Base-by-base conservation (phyloP, 2,888 invertebrate species). In the Spialia ferax region DNA sequence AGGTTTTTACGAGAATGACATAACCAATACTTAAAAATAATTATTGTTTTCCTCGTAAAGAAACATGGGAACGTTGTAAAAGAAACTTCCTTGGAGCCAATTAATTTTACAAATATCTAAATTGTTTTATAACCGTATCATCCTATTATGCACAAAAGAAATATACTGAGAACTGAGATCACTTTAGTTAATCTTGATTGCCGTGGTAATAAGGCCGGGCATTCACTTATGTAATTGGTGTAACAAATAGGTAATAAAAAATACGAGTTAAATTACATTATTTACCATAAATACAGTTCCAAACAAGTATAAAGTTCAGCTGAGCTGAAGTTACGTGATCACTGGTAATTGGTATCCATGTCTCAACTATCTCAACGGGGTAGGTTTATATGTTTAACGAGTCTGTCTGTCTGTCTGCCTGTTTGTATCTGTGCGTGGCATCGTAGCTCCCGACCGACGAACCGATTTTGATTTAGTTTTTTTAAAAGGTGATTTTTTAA, bases 71-170 rank as follows among this genome's bases (percentile, higher is more conserved):
- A 54, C 11, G 6, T n/a, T 26, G n/a, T 54, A 23, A 26, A 23
- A 23, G 54, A 54, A 50, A 54, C 54, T 54, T 54, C 22, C 23
- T 54, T 54, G 22, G 4, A 8, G 22, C 26, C 26, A 54, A 54
- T 54, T 26, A 26, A 26, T 2, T 54, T 26, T 26, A 54, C 54
- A 54, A 54, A 54, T 54, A 54, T 54, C 54, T 54, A 23, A 54
- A 54, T 54, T 54, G 15, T 26, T 54, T 54, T 54, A 54, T 54
- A 26, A 15, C 26, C 54, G 54, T 54, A 23, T 54, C 5, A 54
- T 54, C 11, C 26, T 54, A 54, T 54, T 54, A 23, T n/a, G 4
- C 8, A 15, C 1, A 26, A 29, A 26, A 54, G 7, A 26, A n/a
- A 54, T 29, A 23, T 23, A 38, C 8, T n/a, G n/a, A n/a, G 8